These are phyloP conservation scores for Choloepus hoffmanni DNA, from an alignment of 2,113 vertebrate species.

Conservation along the genomic window DNA sequence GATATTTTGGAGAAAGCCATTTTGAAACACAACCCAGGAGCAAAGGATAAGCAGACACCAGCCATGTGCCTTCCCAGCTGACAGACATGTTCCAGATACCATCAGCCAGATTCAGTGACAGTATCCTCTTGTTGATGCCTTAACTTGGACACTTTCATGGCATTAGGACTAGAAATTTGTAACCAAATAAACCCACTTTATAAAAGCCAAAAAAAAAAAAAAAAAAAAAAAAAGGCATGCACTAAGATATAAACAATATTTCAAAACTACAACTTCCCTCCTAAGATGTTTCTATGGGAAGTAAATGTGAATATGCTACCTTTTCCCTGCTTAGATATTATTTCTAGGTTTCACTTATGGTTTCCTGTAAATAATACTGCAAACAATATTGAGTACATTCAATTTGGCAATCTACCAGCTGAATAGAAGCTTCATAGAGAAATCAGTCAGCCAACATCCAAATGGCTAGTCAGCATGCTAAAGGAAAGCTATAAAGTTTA, in stretches of 20 bases:
- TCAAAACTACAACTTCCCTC: slow-evolving; percentile 13
- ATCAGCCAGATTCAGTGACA: too few species aligned
- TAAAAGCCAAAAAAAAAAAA: too few species aligned
- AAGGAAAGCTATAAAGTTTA: not conserved
- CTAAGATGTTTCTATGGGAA: not conserved
- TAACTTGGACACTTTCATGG: too few species aligned
- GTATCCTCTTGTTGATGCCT: too few species aligned
- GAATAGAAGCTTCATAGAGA: not conserved
- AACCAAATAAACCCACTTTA: too few species aligned
- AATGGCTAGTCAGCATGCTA: not conserved
- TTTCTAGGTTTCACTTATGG: not conserved
- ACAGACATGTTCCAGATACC: too few species aligned
- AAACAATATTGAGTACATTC: not conserved
- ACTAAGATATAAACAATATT: not conserved
- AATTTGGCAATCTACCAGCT: not conserved
- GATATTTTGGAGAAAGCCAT: too few species aligned
- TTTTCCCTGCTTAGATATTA: not conserved
- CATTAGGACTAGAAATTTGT: too few species aligned
- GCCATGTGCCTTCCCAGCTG: too few species aligned
- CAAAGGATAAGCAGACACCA: too few species aligned
- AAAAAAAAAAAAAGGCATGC: not conserved
- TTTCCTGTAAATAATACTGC: not conserved
- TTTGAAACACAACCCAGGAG: too few species aligned
- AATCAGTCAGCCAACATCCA: not conserved
- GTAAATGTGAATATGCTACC: not conserved